These are phyloP conservation scores for Neolamprologus brichardi DNA, from an alignment of 2,113 vertebrate species.

Conservation along the genomic window DNA sequence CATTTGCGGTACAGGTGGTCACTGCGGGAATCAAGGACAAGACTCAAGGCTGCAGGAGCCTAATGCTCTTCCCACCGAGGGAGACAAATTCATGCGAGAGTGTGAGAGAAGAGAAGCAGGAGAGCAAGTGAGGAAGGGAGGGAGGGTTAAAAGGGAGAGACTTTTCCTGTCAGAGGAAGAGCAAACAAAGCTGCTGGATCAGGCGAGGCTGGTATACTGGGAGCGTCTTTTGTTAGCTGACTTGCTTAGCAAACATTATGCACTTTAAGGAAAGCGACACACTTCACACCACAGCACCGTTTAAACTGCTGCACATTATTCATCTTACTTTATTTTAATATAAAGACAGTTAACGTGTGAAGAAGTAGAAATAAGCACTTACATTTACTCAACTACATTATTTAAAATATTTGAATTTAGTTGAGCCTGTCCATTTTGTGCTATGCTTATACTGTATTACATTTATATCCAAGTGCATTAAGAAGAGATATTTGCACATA, in stretches of 20 bases:
- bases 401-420: background rate
- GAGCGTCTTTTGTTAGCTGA: conserved; percentile 18
- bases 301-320: background rate
- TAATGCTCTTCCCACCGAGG: background rate
- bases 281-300: background rate
- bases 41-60: background rate
- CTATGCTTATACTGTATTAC: background rate
- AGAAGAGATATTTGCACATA: background rate
- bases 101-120: background rate
- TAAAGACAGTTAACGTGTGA: rapidly evolving
- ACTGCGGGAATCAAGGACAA: background rate
- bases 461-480: background rate
- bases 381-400: background rate
- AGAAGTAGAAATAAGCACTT: background rate
- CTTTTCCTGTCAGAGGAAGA: conserved; percentile 29
- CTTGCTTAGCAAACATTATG: conserved; percentile 49
- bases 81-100: background rate
- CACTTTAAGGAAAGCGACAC: background rate
- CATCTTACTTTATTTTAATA: background rate
- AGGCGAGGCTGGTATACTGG: conserved; percentile 2
- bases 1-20: background rate
- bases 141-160: background rate
- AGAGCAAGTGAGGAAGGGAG: background rate
- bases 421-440: background rate
- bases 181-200: conserved; percentile 44